Base-by-base conservation (phyloP, 1,140 invertebrate genomes). In the Lucilia cuprina region DNA sequence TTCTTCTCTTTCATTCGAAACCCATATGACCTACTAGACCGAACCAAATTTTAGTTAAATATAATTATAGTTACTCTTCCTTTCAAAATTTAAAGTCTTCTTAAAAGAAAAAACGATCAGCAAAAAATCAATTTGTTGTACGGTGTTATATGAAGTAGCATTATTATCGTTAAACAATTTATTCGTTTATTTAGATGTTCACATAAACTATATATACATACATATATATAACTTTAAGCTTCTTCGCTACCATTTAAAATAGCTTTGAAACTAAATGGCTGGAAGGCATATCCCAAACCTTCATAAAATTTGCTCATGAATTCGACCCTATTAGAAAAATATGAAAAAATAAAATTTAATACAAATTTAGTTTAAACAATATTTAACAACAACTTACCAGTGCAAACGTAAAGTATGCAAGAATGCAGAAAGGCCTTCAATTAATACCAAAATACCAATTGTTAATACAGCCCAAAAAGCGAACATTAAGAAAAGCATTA, bases 401-500 rank as follows among this genome's bases (percentile, higher is more conserved):
- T 99, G 99, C 85, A 99, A 93, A 93, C 98, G 96, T 75, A 99
- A 94, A 8, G 98, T 99, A 91, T 99, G 99, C 84, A 99, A 93
- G 93, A 99, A 99, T 82, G 99, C 98, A 25, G 98, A 99, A 2
- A 99, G 93, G 9, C 98, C 99, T 94, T 99, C 98, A 97, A 99
- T 99, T 34, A 99, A 92, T 84, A 99, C 96, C 1, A 99, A 93
- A 89, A 99, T 98, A 87, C 95, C 95, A 0, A 99, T 92, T 2
- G 98, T 99, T 94, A 85, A 99, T 92, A 89, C 85, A 7, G 96
- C 94, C 97, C 98, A 99, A 83, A 93, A 93, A 12, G 93, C 94
- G 92, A 99, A 99, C 5, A 96, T 90, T 0, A 96, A 80, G 86
- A 94, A 98, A 5, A 98, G 91, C 9, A 94, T 89, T 17, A 87